Evolutionary conservation across 2,888 invertebrate species (phyloP), one percentile per base, ranked within the genome.

Genomic region (Aphelenchoides bicaudatus): DNA sequence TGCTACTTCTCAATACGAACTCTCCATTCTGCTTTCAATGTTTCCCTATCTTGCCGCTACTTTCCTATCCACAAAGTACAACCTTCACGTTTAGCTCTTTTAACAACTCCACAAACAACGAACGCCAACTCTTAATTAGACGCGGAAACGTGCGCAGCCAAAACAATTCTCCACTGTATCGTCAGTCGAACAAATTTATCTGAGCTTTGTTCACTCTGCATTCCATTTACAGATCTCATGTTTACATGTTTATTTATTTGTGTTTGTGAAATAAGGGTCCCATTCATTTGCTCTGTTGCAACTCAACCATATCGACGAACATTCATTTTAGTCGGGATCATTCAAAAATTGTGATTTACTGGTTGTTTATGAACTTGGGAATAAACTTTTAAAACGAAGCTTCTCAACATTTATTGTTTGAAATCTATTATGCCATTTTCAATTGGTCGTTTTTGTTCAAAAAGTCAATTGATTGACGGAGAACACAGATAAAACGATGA

Each of bases 401-500:
- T n/a, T n/a, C n/a, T n/a, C n/a, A n/a, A n/a, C n/a, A n/a, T n/a
- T n/a, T n/a, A n/a, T n/a, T n/a, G n/a, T n/a, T n/a, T n/a, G n/a
- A n/a, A n/a, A n/a, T n/a, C n/a, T n/a, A n/a, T 51, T 3, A 53
- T n/a, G 19, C 37, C 31, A 47, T 34, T 30, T 51, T 51, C 16
- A 46, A 16, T 51, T 34, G 37, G 10, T 30, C n/a, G 5, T 39
- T 21, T 13, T 56, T 27, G 13, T 52, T 46, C 25, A 63, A 37
- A 10, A 30, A 25, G 13, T 58, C 21, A n/a, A 64, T 50, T 16
- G 43, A 61, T 38, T 69, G 70, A 38, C 61, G 39, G 10, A 74
- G 66, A 8, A 59, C 66, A 1, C 65, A 39, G 27, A 75, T 68
- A 58, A 75, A 75, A 39, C 72, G 47, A 48, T 68, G 64, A 29